A percentile compares a stretch with the other conserved stretches of the same genome.
phyloP scores from a whole-genome alignment of 2,113 vertebrate genomes.

The Myotis brandtii region DNA sequence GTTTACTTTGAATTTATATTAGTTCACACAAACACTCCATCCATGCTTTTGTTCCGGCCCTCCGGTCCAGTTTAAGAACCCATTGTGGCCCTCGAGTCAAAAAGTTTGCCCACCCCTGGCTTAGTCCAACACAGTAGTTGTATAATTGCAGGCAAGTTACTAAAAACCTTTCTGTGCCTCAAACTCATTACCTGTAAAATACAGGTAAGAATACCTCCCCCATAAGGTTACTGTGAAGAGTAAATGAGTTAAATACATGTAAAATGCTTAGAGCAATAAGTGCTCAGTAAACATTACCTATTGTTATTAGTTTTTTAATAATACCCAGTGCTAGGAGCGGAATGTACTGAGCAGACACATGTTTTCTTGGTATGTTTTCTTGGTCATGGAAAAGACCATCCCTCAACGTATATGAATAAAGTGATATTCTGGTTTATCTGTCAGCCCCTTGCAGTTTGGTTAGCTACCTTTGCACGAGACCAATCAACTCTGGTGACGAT shows the following conservation, averaged over 20 bases:
- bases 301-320: not conserved
- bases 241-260: not conserved
- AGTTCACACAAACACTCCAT: too few species aligned
- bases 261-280: constrained; percentile 34
- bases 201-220: not conserved
- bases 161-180: not conserved
- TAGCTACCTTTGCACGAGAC: not conserved
- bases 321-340: not conserved
- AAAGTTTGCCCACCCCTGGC: too few species aligned
- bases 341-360: constrained; percentile 7
- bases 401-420: constrained; percentile 22
- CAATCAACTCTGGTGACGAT: not conserved
- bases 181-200: constrained; percentile 20
- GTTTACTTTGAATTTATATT: too few species aligned
- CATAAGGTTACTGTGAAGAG: not conserved
- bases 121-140: not conserved
- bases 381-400: constrained; percentile 9
- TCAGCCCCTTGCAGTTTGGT: not conserved
- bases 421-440: constrained; percentile 40
- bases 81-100: too few species aligned
- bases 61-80: too few species aligned
- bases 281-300: not conserved
- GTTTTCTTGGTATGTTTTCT: constrained; percentile 7
- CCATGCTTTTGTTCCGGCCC: too few species aligned
- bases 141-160: constrained; percentile 23